Evolutionary conservation across 1,140 invertebrate species (phyloP).

Genomic region (Gryllus bimaculatus): DNA sequence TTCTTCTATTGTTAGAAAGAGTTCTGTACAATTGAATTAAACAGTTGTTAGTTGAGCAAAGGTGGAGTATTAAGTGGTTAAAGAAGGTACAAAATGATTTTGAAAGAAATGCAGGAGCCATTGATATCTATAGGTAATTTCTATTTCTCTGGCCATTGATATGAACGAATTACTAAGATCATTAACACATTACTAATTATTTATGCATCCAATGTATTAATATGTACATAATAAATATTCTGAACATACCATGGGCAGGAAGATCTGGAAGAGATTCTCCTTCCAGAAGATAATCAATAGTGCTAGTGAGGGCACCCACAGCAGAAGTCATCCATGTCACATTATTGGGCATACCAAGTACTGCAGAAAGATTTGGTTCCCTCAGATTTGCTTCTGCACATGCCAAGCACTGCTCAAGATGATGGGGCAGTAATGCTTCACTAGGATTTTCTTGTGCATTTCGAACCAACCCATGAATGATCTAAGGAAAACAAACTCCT

Average conservation of each 20-base stretch:
- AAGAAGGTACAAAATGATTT: too few relatives aligned
- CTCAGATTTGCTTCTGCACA: slow-evolving; percentile 37
- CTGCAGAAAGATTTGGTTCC: slow-evolving; percentile 31
- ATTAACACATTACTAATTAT: too few relatives aligned
- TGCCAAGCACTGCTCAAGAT: slow-evolving; percentile 27
- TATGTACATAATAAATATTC: too few relatives aligned
- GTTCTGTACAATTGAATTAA: too few relatives aligned
- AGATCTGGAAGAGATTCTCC: slow-evolving; percentile 16
- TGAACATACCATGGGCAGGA: background rate
- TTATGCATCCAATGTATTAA: too few relatives aligned
- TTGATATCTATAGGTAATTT: too few relatives aligned
- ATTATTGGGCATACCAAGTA: slow-evolving; percentile 31
- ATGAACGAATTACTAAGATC: too few relatives aligned
- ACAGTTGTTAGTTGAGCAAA: too few relatives aligned
- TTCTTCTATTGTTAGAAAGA: too few relatives aligned
- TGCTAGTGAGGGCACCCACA: slow-evolving; percentile 33
- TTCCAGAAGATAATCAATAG: slow-evolving; percentile 23
- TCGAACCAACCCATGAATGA: background rate
- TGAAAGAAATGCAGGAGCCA: too few relatives aligned
- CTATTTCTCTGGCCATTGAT: too few relatives aligned
- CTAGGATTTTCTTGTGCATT: background rate
- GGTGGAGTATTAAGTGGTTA: too few relatives aligned
- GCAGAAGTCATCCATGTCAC: slow-evolving; percentile 40
- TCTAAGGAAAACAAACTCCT: background rate
- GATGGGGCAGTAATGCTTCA: slow-evolving; percentile 2